A percentile compares a stretch with the other conserved stretches of the same genome.
phyloP scores from a whole-genome alignment of 2,113 vertebrate species.

The Nestor notabilis region DNA sequence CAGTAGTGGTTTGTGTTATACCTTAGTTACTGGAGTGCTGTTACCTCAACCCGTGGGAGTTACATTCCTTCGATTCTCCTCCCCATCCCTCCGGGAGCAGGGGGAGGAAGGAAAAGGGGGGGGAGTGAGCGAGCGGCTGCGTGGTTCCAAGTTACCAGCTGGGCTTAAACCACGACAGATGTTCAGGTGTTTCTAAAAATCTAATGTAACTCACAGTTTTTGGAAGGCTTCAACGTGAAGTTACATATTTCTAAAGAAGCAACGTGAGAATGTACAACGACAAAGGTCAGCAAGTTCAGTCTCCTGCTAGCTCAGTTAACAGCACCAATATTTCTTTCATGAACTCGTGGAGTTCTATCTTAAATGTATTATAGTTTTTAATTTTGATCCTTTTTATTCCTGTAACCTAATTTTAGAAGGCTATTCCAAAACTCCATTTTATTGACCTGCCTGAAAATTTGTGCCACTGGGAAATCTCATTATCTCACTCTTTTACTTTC shows the following conservation, averaged over 20 bases:
- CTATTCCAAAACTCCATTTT: background rate
- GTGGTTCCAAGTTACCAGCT: too few relatives aligned
- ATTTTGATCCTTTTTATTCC: background rate
- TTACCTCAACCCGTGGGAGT: too few relatives aligned
- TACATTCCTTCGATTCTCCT: too few relatives aligned
- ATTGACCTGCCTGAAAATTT: background rate
- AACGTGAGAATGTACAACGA: fast-evolving
- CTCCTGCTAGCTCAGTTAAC: background rate
- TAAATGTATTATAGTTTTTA: background rate
- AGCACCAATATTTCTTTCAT: background rate
- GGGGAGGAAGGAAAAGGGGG: too few relatives aligned
- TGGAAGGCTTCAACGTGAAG: background rate
- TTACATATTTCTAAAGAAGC: background rate
- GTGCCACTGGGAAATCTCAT: background rate
- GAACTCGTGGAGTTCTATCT: background rate
- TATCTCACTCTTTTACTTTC: background rate
- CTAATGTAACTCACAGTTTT: background rate
- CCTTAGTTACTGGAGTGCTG: too few relatives aligned
- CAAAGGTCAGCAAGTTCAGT: background rate
- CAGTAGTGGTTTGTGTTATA: too few relatives aligned
- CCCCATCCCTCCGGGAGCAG: too few relatives aligned
- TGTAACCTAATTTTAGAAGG: background rate
- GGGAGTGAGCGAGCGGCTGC: too few relatives aligned
- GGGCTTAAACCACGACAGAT: too few relatives aligned
- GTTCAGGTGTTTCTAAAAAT: background rate